Conservation (phyloP, 1,140 invertebrate species). For the Doryteuthis pealeii region DNA sequence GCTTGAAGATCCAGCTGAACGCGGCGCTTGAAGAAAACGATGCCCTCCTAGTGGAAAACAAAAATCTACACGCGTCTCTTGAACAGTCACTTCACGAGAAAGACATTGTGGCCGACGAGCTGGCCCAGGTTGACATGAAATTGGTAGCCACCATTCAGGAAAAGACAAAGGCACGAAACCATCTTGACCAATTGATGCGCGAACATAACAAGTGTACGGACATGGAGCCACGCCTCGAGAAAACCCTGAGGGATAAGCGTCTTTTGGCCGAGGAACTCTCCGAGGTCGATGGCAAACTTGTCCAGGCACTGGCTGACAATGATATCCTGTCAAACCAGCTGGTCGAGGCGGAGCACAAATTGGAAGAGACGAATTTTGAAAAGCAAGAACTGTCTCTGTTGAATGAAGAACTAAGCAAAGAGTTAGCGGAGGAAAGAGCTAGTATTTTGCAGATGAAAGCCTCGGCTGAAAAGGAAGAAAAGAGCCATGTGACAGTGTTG, state of each 20-base stretch:
- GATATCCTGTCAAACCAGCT: background rate
- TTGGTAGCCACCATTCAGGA: background rate
- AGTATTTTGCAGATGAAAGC: too few species aligned
- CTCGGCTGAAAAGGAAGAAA: too few species aligned
- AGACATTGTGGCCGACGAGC: background rate
- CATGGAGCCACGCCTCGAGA: background rate
- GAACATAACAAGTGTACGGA: background rate
- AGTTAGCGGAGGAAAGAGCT: too few species aligned
- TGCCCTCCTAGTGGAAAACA: too few species aligned
- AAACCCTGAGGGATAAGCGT: background rate
- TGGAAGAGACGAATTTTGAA: too few species aligned
- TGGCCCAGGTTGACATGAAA: background rate
- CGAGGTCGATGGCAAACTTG: background rate
- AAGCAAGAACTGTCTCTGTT: too few species aligned
- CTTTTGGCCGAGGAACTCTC: background rate
- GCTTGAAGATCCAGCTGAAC: too few species aligned
- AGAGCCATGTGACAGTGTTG: too few species aligned
- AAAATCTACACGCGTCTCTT: too few species aligned
- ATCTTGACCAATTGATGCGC: background rate
- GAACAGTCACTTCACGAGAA: background rate
- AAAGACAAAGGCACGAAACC: background rate
- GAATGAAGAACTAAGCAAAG: too few species aligned
- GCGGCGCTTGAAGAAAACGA: too few species aligned
- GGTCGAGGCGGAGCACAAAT: background rate
- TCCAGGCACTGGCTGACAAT: background rate